phyloP scores from a whole-genome alignment of 2,797 vertebrate species.

The Brachymystax lenok region DNA sequence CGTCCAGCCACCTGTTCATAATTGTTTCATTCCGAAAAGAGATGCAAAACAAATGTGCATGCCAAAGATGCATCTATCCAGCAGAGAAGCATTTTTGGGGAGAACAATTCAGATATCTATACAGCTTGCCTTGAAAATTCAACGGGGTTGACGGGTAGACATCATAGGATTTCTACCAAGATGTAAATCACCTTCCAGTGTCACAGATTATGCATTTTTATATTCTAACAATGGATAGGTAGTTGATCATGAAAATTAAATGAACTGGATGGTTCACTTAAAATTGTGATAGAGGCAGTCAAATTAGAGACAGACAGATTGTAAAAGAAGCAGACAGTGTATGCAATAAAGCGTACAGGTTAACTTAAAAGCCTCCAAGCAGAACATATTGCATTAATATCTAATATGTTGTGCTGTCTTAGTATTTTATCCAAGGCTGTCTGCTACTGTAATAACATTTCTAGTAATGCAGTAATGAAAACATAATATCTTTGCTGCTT shows the following conservation, averaged over 20 bases:
- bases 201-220: background rate
- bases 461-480: constrained; percentile 10
- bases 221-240: background rate
- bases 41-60: background rate
- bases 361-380: constrained; percentile 12
- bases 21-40: background rate
- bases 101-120: background rate
- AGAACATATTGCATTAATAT: constrained; percentile 10
- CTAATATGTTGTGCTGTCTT: constrained; percentile 9
- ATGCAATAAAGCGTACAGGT: background rate
- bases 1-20: constrained; percentile 1
- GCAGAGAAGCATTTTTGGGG: background rate
- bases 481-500: background rate
- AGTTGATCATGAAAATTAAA: background rate
- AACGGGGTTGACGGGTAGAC: background rate
- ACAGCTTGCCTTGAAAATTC: background rate
- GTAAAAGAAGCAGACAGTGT: constrained; percentile 7
- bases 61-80: background rate
- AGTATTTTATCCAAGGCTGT: background rate
- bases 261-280: background rate
- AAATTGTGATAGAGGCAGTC: background rate
- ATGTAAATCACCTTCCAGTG: background rate
- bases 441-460: background rate
- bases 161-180: no score
- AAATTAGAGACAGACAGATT: background rate